Evolutionary conservation across 2,797 vertebrate genomes (phyloP).

Genomic region (Silurus lanzhouensis): DNA sequence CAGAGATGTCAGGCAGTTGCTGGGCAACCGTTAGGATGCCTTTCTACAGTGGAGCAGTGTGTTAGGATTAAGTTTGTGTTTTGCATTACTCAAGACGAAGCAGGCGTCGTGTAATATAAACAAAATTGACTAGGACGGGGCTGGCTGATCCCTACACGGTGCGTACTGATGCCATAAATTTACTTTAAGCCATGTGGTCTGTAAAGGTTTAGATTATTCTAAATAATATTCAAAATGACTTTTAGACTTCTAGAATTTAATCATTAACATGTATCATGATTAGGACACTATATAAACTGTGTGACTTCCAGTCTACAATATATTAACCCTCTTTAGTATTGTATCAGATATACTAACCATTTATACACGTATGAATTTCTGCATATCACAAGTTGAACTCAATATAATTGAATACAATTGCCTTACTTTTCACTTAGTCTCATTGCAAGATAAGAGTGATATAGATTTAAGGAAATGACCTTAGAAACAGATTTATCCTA

Average conservation of each 20-base stretch:
- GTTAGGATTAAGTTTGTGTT: constrained; percentile 4
- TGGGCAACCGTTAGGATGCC: constrained; percentile 12
- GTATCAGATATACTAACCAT: neutral
- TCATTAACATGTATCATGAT: neutral
- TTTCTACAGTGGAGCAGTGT: neutral
- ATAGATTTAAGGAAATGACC: neutral
- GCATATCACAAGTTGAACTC: neutral
- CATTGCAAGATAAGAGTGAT: neutral
- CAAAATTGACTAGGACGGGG: neutral
- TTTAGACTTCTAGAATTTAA: neutral
- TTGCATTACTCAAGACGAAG: neutral
- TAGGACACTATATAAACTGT: neutral
- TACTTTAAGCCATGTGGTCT: neutral
- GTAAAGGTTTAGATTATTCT: neutral
- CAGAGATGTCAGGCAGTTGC: constrained; percentile 26
- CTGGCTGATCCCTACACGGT: constrained; percentile 24
- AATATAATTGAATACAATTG: neutral
- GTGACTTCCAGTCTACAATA: neutral
- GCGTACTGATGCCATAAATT: constrained; percentile 33
- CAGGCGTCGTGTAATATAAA: neutral
- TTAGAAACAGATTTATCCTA: too few species aligned
- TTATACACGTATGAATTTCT: neutral
- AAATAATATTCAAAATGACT: neutral
- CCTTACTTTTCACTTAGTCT: neutral
- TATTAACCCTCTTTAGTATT: neutral